phyloP scores from a whole-genome alignment of 2,113 vertebrate genomes.

The Corythornis cristatus region DNA sequence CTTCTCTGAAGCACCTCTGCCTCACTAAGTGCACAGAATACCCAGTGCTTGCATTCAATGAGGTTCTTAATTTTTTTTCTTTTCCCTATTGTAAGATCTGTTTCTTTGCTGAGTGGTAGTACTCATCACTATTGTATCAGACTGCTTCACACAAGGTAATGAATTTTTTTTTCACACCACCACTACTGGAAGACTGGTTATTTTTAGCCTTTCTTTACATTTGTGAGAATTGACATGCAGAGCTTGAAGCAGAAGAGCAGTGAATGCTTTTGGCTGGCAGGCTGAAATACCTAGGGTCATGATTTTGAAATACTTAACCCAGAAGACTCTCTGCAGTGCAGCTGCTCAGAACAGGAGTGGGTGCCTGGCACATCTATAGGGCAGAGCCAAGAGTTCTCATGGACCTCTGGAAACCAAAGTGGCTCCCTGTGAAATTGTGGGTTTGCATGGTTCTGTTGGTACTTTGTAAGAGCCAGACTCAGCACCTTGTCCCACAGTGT shows the following conservation, averaged over 20 bases:
- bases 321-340: neutral
- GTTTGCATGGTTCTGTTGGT: neutral
- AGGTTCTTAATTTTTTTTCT: neutral
- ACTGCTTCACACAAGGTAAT: conserved; percentile 44
- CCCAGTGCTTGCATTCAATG: neutral
- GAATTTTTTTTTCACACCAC: conserved; percentile 59
- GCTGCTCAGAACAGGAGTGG: neutral
- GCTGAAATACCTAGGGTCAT: neutral
- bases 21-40: neutral
- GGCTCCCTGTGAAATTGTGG: neutral
- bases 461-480: neutral
- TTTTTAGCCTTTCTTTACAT: conserved; percentile 50
- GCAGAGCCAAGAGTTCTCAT: neutral
- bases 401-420: neutral
- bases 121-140: conserved; percentile 52
- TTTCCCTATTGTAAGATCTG: neutral
- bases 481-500: neutral
- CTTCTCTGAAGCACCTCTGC: neutral
- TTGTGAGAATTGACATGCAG: conserved; percentile 4
- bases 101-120: conserved; percentile 5
- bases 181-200: conserved; percentile 44
- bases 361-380: neutral
- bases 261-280: neutral
- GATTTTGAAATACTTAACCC: neutral
- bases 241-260: neutral